Evolutionary conservation across 2,113 vertebrate species (phyloP).

Genomic region (Ciconia boyciana): DNA sequence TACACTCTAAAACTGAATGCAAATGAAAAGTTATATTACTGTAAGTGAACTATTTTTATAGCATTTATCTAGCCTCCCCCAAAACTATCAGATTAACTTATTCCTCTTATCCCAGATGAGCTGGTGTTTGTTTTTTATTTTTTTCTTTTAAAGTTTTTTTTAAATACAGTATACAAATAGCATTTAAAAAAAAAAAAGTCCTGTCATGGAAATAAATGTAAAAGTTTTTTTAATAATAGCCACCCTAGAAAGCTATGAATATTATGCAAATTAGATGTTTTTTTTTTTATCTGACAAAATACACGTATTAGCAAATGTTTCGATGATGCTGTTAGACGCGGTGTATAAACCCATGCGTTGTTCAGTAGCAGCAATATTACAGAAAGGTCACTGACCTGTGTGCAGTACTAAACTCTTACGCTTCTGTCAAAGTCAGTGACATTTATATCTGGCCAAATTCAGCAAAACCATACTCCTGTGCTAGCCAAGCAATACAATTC

Average conservation of each 20-base stretch:
- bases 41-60: background rate
- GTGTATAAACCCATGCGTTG: background rate
- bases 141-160: background rate
- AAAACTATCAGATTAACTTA: background rate
- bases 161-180: rapidly evolving
- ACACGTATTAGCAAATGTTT: background rate
- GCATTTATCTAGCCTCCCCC: rapidly evolving
- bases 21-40: background rate
- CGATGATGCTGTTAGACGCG: background rate
- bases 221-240: background rate
- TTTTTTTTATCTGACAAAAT: background rate
- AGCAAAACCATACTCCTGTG: background rate
- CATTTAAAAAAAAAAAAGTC: background rate
- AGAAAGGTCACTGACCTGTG: background rate
- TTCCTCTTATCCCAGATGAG: background rate
- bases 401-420: background rate
- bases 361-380: background rate
- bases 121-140: background rate
- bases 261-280: background rate
- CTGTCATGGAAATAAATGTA: rapidly evolving
- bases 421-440: background rate
- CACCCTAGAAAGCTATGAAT: background rate
- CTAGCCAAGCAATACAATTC: background rate
- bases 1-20: background rate
- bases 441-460: background rate